phyloP scores from a whole-genome alignment of 2,797 vertebrate genomes.

The Gallirallus australis region DNA sequence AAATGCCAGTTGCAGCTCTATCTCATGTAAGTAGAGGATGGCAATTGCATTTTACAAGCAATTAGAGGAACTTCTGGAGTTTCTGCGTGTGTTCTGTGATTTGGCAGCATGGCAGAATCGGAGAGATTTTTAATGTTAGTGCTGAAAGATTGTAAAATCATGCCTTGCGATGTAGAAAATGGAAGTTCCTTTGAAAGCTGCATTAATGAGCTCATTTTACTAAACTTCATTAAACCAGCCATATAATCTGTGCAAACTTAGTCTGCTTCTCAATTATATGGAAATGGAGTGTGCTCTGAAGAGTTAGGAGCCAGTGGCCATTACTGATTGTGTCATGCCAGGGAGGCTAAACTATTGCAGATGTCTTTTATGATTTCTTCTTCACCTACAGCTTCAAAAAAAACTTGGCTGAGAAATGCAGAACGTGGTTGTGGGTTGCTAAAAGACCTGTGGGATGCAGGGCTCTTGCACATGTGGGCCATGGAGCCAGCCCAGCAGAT shows the following conservation, averaged over 20 bases:
- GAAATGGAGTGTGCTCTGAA: conserved; percentile 42
- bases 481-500: neutral
- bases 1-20: neutral
- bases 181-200: conserved; percentile 70
- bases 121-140: conserved; percentile 69
- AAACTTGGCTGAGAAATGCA: neutral
- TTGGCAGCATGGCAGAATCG: conserved; percentile 59
- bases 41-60: conserved; percentile 70
- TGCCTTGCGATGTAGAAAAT: conserved; percentile 76
- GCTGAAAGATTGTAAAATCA: conserved; percentile 75
- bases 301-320: conserved; percentile 56
- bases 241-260: conserved; percentile 65
- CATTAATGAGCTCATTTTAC: conserved; percentile 74
- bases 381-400: too few relatives aligned
- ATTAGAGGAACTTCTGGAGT: conserved; percentile 75
- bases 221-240: conserved; percentile 76
- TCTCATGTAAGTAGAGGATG: neutral
- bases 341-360: conserved; percentile 44
- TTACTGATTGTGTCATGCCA: conserved; percentile 44
- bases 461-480: neutral
- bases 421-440: neutral
- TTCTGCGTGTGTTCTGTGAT: conserved; percentile 43
- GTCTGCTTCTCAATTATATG: conserved; percentile 63
- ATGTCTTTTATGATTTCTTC: conserved; percentile 2
- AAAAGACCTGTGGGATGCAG: neutral